A percentile compares a stretch with the other conserved stretches of the same genome.
Conservation (phyloP, 2,797 vertebrate species). For the Remorina albescens region DNA sequence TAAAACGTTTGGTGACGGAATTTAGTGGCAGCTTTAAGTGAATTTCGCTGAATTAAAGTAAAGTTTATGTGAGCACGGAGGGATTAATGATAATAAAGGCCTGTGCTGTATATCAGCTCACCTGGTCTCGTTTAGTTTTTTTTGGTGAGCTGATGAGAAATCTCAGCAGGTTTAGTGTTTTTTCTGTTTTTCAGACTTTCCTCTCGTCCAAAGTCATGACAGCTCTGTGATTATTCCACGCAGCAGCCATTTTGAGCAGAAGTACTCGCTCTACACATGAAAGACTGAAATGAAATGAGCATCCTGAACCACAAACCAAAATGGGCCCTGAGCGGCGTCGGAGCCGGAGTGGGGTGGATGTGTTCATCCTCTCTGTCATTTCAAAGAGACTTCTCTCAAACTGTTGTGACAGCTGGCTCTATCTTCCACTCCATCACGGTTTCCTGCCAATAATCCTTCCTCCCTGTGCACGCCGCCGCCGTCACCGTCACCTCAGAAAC, state of each 20-base stretch:
- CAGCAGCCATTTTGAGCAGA: constrained; percentile 58
- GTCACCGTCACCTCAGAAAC: constrained; percentile 22
- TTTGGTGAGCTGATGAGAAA: too few species aligned
- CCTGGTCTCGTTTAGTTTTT: too few species aligned
- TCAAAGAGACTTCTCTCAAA: constrained; percentile 50
- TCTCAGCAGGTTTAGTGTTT: too few species aligned
- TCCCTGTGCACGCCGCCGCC: neutral
- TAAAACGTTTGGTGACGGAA: too few species aligned
- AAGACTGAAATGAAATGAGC: constrained; percentile 56
- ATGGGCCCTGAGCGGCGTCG: constrained; percentile 43
- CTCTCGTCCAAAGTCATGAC: neutral
- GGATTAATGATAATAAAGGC: too few species aligned
- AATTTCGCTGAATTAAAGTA: too few species aligned
- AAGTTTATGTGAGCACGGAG: too few species aligned
- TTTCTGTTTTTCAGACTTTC: neutral
- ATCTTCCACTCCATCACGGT: constrained; percentile 56
- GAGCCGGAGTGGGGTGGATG: constrained; percentile 5
- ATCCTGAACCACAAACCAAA: constrained; percentile 45
- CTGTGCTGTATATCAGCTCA: too few species aligned
- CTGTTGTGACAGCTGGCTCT: constrained; percentile 60
- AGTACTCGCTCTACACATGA: constrained; percentile 21
- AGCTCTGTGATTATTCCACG: neutral
- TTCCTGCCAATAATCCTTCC: constrained; percentile 55
- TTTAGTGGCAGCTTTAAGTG: too few species aligned
- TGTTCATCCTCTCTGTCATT: constrained; percentile 45